phyloP scores from a whole-genome alignment of 2,888 invertebrate genomes.

The Polylopha cassiicola region DNA sequence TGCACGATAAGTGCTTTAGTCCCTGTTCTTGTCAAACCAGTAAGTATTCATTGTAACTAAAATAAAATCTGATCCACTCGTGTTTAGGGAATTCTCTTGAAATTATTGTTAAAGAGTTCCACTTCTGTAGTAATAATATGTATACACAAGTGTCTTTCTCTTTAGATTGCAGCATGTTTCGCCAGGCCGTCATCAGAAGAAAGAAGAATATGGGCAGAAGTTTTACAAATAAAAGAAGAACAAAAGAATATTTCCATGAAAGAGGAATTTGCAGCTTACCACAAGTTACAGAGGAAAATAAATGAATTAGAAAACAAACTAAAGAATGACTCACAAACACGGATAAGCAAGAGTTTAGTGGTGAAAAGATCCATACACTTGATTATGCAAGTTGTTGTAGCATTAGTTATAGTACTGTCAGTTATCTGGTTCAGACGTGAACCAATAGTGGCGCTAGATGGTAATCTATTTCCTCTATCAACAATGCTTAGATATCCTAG shows the following conservation, averaged over 20 bases:
- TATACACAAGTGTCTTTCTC: slow-evolving; percentile 19
- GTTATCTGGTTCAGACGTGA: slow-evolving; percentile 64
- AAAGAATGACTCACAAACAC: slow-evolving; percentile 55
- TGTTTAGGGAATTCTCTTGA: too few relatives aligned
- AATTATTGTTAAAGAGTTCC: too few relatives aligned
- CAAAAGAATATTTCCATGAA: slow-evolving; percentile 74
- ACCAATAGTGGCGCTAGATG: slow-evolving; percentile 60
- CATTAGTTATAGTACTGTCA: slow-evolving; percentile 49
- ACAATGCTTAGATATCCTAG: slow-evolving; percentile 62
- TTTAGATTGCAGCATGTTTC: slow-evolving; percentile 72
- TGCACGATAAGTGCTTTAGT: slow-evolving; percentile 66
- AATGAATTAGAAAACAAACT: slow-evolving; percentile 69
- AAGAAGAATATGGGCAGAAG: slow-evolving; percentile 52
- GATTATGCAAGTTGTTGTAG: slow-evolving; percentile 49
- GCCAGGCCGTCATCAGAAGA: slow-evolving; percentile 64
- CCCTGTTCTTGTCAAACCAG: slow-evolving; percentile 68
- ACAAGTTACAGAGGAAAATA: slow-evolving; percentile 77
- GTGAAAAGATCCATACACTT: slow-evolving; percentile 58
- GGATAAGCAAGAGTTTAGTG: slow-evolving; percentile 56
- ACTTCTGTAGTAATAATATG: too few relatives aligned
- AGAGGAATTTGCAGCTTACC: slow-evolving; percentile 78
- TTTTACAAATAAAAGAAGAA: slow-evolving; percentile 58
- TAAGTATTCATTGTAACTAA: slow-evolving; percentile 41
- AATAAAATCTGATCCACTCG: too few relatives aligned
- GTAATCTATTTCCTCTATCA: slow-evolving; percentile 59